Conservation (phyloP, 2,113 vertebrate genomes). For the Cynoglossus semilaevis region DNA sequence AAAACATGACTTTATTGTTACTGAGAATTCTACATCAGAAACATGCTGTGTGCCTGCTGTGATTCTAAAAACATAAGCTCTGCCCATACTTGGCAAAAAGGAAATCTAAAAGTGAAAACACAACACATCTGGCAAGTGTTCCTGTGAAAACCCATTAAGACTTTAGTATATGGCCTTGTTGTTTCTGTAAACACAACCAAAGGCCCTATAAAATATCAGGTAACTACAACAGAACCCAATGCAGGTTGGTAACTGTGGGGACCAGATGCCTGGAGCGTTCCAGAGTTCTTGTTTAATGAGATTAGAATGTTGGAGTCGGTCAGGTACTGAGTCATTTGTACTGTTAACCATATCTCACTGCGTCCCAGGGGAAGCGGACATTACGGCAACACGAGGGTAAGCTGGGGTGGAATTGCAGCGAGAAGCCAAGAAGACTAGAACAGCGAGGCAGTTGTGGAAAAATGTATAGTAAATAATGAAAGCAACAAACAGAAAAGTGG, state of each 20-base stretch:
- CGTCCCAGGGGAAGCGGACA: constrained; percentile 30
- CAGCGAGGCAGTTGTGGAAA: constrained; percentile 13
- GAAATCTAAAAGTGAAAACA: constrained; percentile 55
- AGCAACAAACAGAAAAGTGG: constrained; percentile 13
- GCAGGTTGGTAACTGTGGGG: constrained; percentile 61
- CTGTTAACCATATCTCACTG: constrained; percentile 49
- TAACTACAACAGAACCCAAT: constrained; percentile 75
- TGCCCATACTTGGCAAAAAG: constrained; percentile 16
- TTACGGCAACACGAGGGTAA: constrained; percentile 28
- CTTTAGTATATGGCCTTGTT: constrained; percentile 64
- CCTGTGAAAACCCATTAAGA: constrained; percentile 64
- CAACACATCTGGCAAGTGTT: constrained; percentile 58
- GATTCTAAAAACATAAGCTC: constrained; percentile 9
- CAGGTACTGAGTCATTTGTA: constrained; percentile 46
- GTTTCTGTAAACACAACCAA: constrained; percentile 74
- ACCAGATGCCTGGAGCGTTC: constrained; percentile 57
- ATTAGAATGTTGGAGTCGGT: constrained; percentile 45
- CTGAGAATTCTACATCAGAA: background rate
- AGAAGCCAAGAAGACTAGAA: constrained; percentile 8
- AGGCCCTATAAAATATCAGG: constrained; percentile 71
- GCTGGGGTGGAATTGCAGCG: constrained; percentile 15
- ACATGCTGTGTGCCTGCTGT: background rate
- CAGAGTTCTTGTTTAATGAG: constrained; percentile 42
- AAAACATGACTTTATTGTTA: constrained; percentile 5
- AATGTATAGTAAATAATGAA: constrained; percentile 11